Percentiles rank a stretch among this genome's conserved stretches.
These are phyloP conservation scores for Galendromus occidentalis DNA, from an alignment of 1,140 invertebrate species.

Conservation along the genomic window DNA sequence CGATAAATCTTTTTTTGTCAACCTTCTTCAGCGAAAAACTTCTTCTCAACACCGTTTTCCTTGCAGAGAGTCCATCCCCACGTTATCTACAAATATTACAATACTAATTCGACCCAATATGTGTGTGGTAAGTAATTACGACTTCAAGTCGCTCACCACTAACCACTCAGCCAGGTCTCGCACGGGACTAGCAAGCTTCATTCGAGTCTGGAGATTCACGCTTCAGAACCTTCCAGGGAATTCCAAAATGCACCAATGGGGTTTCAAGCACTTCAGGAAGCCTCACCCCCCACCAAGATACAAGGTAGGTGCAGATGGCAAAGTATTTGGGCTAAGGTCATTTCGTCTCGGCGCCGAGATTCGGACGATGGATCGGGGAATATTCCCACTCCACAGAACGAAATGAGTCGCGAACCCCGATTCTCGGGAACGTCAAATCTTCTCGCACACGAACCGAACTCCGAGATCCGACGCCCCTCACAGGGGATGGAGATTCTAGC, in stretches of 20 bases:
- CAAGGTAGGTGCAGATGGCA: neutral
- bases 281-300: slow-evolving; percentile 14
- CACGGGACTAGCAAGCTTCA: neutral
- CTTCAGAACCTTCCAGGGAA: slow-evolving; percentile 38
- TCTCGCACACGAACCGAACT: too few species aligned
- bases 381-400: too few species aligned
- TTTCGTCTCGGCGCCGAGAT: neutral
- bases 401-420: too few species aligned
- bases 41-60: slow-evolving; percentile 7
- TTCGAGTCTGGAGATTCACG: neutral
- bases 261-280: slow-evolving; percentile 28
- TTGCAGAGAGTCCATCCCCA: slow-evolving; percentile 79
- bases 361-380: too few species aligned
- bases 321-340: neutral
- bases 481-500: too few species aligned
- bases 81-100: slow-evolving; percentile 63
- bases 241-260: slow-evolving; percentile 49
- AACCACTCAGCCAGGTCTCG: too few species aligned
- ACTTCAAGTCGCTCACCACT: too few species aligned
- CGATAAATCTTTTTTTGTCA: too few species aligned
- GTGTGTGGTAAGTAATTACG: slow-evolving; percentile 43
- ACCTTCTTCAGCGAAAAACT: too few species aligned
- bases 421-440: too few species aligned
- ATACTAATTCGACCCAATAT: slow-evolving; percentile 60
- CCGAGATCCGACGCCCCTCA: too few species aligned